These are phyloP conservation scores for Echinops telfairi DNA, from an alignment of 2,113 vertebrate species.

Conservation along the genomic window DNA sequence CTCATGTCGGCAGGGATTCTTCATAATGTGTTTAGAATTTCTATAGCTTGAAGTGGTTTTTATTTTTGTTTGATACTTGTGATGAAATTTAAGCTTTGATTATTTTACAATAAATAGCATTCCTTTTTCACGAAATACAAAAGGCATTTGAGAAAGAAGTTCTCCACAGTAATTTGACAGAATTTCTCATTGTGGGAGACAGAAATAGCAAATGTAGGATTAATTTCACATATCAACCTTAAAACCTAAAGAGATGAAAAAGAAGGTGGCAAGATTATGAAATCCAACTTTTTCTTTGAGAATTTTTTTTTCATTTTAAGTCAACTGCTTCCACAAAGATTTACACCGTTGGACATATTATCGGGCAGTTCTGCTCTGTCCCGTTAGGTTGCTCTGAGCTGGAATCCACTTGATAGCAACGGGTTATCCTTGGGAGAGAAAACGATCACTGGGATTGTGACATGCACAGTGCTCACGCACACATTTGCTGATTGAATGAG, in stretches of 20 bases:
- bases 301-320: no score
- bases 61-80: neutral
- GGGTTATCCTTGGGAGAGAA: neutral
- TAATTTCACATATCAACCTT: conserved; percentile 23
- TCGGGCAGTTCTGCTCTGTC: neutral
- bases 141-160: conserved; percentile 43
- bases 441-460: neutral
- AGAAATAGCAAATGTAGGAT: conserved; percentile 23
- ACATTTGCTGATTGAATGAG: neutral
- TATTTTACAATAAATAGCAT: conserved; percentile 44
- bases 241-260: neutral
- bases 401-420: neutral
- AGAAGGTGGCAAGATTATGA: neutral
- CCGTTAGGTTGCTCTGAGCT: neutral
- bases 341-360: neutral
- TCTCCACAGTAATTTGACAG: conserved; percentile 34
- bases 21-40: conserved; percentile 44
- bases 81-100: conserved; percentile 1
- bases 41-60: neutral
- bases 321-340: neutral
- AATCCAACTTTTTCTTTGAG: neutral
- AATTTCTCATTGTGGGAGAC: conserved; percentile 46
- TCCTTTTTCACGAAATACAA: conserved; percentile 40
- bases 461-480: neutral
- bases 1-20: neutral